These are phyloP conservation scores for Parnassius orleans DNA, from an alignment of 2,888 invertebrate species.

Conservation along the genomic window DNA sequence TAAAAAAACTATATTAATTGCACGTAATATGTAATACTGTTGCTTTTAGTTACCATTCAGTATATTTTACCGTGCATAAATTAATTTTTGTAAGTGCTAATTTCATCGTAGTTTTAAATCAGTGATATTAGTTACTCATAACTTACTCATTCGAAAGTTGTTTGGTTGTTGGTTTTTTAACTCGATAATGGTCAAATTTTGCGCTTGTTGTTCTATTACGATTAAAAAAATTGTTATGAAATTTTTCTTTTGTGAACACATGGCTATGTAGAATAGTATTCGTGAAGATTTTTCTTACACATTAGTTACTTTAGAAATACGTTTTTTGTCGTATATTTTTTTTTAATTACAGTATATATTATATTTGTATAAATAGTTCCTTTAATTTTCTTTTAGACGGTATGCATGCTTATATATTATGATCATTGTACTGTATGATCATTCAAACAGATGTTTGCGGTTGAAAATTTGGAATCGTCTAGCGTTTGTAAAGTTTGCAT, in stretches of 20 bases:
- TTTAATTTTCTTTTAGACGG: slow-evolving; percentile 7
- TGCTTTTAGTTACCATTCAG: slow-evolving; percentile 23
- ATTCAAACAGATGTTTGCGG: slow-evolving; percentile 9
- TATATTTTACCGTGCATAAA: slow-evolving; percentile 16
- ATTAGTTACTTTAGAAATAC: slow-evolving; percentile 14
- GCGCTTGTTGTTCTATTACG: background rate
- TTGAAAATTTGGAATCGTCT: background rate
- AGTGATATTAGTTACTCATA: slow-evolving; percentile 22
- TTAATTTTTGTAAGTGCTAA: slow-evolving; percentile 10
- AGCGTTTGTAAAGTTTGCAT: background rate
- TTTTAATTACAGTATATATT: slow-evolving; percentile 2
- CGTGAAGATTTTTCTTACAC: slow-evolving; percentile 9
- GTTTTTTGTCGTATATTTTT: slow-evolving; percentile 10
- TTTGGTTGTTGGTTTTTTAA: slow-evolving; percentile 1
- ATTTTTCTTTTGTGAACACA: slow-evolving; percentile 15
- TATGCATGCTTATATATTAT: slow-evolving; percentile 13
- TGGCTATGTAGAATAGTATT: slow-evolving; percentile 20
- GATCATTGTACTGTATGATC: slow-evolving; percentile 10
- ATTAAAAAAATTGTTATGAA: slow-evolving; percentile 8
- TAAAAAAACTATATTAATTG: slow-evolving; percentile 1
- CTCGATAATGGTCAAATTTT: background rate
- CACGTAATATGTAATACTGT: slow-evolving; percentile 15
- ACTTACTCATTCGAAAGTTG: slow-evolving; percentile 14
- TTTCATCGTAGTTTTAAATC: slow-evolving; percentile 15
- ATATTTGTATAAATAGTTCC: slow-evolving; percentile 21